These are phyloP conservation scores for Myotis pilosus DNA, from an alignment of 2,797 vertebrate genomes.

Conservation along the genomic window DNA sequence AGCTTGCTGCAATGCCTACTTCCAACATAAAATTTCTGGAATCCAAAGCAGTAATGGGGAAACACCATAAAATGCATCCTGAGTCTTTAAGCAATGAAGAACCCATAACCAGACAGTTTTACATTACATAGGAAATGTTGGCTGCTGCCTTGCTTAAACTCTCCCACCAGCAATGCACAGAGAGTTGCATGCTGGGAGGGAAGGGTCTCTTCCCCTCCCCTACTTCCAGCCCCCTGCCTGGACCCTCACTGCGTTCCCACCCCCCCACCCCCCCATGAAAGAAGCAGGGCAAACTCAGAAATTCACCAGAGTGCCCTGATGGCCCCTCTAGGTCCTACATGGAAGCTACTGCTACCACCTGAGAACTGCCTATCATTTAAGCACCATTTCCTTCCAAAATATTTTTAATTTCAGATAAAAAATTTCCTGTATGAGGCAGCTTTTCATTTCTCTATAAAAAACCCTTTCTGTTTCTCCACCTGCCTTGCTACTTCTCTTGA, in stretches of 20 bases:
- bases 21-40: constrained; percentile 36
- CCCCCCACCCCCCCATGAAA: neutral
- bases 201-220: neutral
- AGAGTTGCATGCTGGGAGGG: neutral
- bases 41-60: constrained; percentile 42
- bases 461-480: neutral
- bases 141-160: neutral
- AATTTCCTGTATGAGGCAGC: neutral
- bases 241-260: accelerated
- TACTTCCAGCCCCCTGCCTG: neutral
- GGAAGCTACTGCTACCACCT: neutral
- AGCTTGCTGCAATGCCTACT: neutral
- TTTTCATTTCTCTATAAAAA: neutral
- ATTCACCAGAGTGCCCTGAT: neutral
- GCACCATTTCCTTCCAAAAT: neutral
- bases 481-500: neutral
- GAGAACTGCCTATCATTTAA: neutral
- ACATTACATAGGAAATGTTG: neutral
- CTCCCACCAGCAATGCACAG: neutral
- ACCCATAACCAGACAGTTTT: neutral
- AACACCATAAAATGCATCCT: neutral
- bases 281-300: neutral
- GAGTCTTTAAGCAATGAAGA: constrained; percentile 5
- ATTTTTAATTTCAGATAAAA: neutral
- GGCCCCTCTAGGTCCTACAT: neutral